These are phyloP conservation scores for Sialis lutaria DNA, from an alignment of 2,888 invertebrate species.

Conservation along the genomic window DNA sequence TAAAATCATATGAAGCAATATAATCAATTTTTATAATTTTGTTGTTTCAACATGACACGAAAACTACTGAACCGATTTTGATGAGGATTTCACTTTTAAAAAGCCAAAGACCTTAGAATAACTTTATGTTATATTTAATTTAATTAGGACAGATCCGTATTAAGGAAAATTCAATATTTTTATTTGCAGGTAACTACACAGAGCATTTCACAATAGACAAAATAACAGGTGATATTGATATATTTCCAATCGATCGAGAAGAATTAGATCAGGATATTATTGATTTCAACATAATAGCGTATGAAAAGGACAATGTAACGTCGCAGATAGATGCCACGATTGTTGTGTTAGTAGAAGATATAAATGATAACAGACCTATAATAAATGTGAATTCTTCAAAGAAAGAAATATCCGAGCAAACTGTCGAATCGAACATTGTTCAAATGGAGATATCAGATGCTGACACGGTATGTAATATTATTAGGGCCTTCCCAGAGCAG, in stretches of 20 bases:
- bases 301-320: slow-evolving; percentile 16
- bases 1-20: no score
- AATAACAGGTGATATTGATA: slow-evolving; percentile 16
- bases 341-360: slow-evolving; percentile 27
- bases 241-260: slow-evolving; percentile 23
- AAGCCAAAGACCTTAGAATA: no score
- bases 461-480: slow-evolving; percentile 27
- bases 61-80: slow-evolving; percentile 1
- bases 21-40: no score
- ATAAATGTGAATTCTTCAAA: slow-evolving; percentile 16
- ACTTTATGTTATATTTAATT: slow-evolving; percentile 8
- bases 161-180: neutral
- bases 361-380: slow-evolving; percentile 48
- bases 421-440: no score
- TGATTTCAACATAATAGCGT: slow-evolving; percentile 19
- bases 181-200: neutral
- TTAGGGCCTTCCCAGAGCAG: no score
- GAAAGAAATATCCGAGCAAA: slow-evolving; percentile 1
- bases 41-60: no score
- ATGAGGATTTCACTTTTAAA: no score
- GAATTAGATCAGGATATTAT: slow-evolving; percentile 14
- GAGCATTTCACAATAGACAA: slow-evolving; percentile 13
- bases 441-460: slow-evolving; percentile 14
- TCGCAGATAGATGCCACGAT: slow-evolving; percentile 14
- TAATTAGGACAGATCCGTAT: neutral